Evolutionary conservation across 2,797 vertebrate species (phyloP), one percentile per base, ranked within the genome.

Genomic region (Tangara arthus): DNA sequence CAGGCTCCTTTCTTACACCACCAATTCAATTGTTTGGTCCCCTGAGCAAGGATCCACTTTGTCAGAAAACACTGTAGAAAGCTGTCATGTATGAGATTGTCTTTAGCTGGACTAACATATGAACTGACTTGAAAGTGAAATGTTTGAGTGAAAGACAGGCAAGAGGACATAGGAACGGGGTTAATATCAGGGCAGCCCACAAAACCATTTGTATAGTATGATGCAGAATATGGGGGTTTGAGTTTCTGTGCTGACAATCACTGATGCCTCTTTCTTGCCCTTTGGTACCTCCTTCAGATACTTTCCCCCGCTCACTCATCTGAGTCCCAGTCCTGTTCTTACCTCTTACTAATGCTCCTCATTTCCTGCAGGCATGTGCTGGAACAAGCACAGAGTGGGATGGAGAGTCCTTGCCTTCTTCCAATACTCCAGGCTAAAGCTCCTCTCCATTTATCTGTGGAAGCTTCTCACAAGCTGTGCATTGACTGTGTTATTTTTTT

Each of bases 21-120:
- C 13, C 44, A 86, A 61, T 55, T 55, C 18, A 47, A 35, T 4
- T 34, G 24, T 55, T 60, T 35, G 57, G 34, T 34, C 27, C 28
- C 22, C 14, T 63, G 70, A 87, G 34, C 18, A 34, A 82, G 21
- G 39, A 80, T 13, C 6, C 34, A 32, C 23, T 68, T 66, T 26
- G 34, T 26, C 30, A 89, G 52, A 68, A 89, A 73, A 56, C 3
- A 14, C n/a, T 37, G 37, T 18, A 73, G 49, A 87, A 69, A 57
- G 28, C 18, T 63, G 20, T 35, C 7, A 27, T 0, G 9, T 46
- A 26, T 0, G 3, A 71, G 44, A 46, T 9, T 0, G 9, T 63
- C 63, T 53, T 59, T 15, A 64, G 47, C 30, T 35, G 30, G 52
- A 80, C 32, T 60, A 47, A 73, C 2, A 8, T 6, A 89, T 42